Conservation (phyloP, 2,797 vertebrate species). For the Sebastes vulpes region DNA sequence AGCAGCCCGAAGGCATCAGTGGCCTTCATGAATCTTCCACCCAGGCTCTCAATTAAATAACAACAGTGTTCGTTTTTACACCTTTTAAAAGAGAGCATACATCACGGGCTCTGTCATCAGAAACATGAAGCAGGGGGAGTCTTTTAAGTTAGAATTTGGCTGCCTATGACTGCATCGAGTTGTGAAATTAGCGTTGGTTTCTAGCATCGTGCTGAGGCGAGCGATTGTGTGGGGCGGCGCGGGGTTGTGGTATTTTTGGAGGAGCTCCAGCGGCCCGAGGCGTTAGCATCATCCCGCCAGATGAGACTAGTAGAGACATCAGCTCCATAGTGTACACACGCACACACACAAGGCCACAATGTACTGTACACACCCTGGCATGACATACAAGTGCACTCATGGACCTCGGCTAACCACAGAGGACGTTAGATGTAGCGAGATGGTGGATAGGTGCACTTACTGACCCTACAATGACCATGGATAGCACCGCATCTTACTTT, state of each 20-base stretch:
- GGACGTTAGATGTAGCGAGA: background rate
- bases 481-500: background rate
- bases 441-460: background rate
- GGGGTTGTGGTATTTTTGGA: slow-evolving; percentile 74
- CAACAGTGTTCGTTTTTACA: background rate
- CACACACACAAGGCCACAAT: slow-evolving; percentile 33
- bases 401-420: background rate
- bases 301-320: slow-evolving; percentile 69
- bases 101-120: background rate
- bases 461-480: slow-evolving; percentile 3
- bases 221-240: slow-evolving; percentile 36
- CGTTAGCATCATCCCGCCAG: slow-evolving; percentile 65
- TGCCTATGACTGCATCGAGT: background rate
- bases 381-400: background rate
- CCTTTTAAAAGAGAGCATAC: background rate
- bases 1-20: slow-evolving; percentile 36
- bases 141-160: slow-evolving; percentile 1
- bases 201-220: slow-evolving; percentile 27
- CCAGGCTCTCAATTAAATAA: slow-evolving; percentile 19
- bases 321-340: slow-evolving; percentile 22
- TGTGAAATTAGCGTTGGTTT: slow-evolving; percentile 47
- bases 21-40: slow-evolving; percentile 18
- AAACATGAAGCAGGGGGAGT: background rate
- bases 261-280: slow-evolving; percentile 62
- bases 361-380: slow-evolving; percentile 1